Conservation (phyloP, 2,113 vertebrate genomes). For the Vicugna pacos region DNA sequence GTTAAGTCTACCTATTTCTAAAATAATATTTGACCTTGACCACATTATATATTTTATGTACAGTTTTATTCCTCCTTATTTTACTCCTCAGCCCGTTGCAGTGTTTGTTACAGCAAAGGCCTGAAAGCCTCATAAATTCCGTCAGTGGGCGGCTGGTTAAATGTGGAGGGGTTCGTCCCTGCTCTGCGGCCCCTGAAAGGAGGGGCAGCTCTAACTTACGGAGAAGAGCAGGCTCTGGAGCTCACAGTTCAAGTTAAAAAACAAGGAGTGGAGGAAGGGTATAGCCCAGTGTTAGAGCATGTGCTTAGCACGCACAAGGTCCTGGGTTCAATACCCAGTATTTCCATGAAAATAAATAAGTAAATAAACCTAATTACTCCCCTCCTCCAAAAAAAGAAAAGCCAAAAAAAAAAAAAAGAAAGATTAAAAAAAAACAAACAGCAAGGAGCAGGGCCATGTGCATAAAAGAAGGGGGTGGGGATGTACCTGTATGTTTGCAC, state of each 20-base stretch:
- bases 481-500: rapidly evolving
- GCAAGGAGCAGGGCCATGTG: neutral
- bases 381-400: too few relatives aligned
- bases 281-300: too few relatives aligned
- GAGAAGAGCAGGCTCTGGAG: neutral
- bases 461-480: neutral
- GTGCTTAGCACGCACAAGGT: too few relatives aligned
- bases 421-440: too few relatives aligned
- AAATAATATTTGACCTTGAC: slow-evolving; percentile 69
- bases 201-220: neutral
- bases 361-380: too few relatives aligned
- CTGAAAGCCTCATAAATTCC: slow-evolving; percentile 55
- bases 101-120: slow-evolving; percentile 14
- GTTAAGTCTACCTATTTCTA: slow-evolving; percentile 56
- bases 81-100: neutral
- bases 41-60: slow-evolving; percentile 23
- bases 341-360: too few relatives aligned
- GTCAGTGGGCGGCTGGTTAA: slow-evolving; percentile 48
- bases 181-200: neutral
- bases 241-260: neutral
- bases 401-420: too few relatives aligned
- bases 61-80: slow-evolving; percentile 24
- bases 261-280: too few relatives aligned
- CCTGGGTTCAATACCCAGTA: too few relatives aligned
- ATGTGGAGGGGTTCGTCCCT: neutral